Conservation (phyloP, 2,888 invertebrate genomes). For the Craniophora ligustri region DNA sequence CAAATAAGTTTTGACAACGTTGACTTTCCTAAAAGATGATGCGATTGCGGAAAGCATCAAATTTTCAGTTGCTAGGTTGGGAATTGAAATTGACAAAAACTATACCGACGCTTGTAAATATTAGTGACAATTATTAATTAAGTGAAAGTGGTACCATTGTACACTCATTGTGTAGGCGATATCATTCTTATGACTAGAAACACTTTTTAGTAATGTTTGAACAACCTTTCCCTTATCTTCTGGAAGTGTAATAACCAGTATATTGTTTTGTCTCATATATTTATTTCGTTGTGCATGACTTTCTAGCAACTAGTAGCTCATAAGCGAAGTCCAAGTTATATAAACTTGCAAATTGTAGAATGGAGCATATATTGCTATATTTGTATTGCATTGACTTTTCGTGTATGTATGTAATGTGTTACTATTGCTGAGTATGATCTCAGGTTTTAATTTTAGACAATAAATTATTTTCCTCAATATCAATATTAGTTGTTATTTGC, state of each 20-base stretch:
- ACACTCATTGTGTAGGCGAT: slow-evolving; percentile 19
- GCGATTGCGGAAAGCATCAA: slow-evolving; percentile 24
- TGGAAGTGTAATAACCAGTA: slow-evolving; percentile 38
- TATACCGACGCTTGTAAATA: slow-evolving; percentile 35
- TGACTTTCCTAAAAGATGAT: slow-evolving; percentile 84
- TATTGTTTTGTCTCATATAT: slow-evolving; percentile 67
- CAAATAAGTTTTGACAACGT: slow-evolving; percentile 90
- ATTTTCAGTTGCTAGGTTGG: slow-evolving; percentile 9
- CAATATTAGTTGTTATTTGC: slow-evolving; percentile 40
- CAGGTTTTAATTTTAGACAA: slow-evolving; percentile 72
- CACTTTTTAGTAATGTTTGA: slow-evolving; percentile 27
- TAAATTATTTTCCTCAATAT: slow-evolving; percentile 77
- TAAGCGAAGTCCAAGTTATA: slow-evolving; percentile 31
- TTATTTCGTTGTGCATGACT: slow-evolving; percentile 73
- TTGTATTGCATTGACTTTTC: slow-evolving; percentile 49
- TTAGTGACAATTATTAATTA: slow-evolving; percentile 36
- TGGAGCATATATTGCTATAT: slow-evolving; percentile 25
- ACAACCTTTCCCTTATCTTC: slow-evolving; percentile 8
- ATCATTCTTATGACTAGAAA: slow-evolving; percentile 35
- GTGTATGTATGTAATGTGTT: slow-evolving; percentile 60
- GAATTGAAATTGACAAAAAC: slow-evolving; percentile 13
- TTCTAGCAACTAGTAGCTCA: slow-evolving; percentile 62
- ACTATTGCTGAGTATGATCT: slow-evolving; percentile 80
- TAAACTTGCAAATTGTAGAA: slow-evolving; percentile 41
- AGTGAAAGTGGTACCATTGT: slow-evolving; percentile 41